Percentiles rank a stretch among this genome's conserved stretches.
phyloP scores from a whole-genome alignment of 2,113 vertebrate species.

The Vidua macroura region DNA sequence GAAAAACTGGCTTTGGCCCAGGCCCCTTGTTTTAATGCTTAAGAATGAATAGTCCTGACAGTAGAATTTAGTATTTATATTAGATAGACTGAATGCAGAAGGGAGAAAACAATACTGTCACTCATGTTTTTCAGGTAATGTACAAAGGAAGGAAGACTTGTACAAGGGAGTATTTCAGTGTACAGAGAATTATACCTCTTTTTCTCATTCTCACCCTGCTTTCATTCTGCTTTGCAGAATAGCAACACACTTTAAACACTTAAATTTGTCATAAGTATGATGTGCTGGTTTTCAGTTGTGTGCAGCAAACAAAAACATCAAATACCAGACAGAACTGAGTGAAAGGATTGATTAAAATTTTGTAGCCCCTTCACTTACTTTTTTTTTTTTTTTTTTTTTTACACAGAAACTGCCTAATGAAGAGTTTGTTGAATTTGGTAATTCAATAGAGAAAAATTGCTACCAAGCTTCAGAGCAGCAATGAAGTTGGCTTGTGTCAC shows the following conservation, averaged over 20 bases:
- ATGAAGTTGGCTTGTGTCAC: not conserved
- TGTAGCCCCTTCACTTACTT: not conserved
- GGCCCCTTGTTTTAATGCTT: not conserved
- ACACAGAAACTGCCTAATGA: not conserved
- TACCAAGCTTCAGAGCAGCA: not conserved
- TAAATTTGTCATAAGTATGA: not conserved
- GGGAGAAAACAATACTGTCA: not conserved
- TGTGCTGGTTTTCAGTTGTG: not conserved
- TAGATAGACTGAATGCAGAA: not conserved
- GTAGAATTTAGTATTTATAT: not conserved
- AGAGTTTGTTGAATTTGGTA: not conserved
- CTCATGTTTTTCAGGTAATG: not conserved
- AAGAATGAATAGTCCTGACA: not conserved
- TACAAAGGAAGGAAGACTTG: not conserved
- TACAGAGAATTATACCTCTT: not conserved
- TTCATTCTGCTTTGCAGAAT: not conserved
- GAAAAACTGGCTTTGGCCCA: not conserved
- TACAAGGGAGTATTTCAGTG: not conserved
- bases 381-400: not conserved
- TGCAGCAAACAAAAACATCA: not conserved
- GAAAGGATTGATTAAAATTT: not conserved
- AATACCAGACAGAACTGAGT: not conserved
- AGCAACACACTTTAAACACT: not conserved
- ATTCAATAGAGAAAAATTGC: not conserved
- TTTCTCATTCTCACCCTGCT: not conserved